phyloP scores from a whole-genome alignment of 2,797 vertebrate genomes.

The Notolabrus celidotus region DNA sequence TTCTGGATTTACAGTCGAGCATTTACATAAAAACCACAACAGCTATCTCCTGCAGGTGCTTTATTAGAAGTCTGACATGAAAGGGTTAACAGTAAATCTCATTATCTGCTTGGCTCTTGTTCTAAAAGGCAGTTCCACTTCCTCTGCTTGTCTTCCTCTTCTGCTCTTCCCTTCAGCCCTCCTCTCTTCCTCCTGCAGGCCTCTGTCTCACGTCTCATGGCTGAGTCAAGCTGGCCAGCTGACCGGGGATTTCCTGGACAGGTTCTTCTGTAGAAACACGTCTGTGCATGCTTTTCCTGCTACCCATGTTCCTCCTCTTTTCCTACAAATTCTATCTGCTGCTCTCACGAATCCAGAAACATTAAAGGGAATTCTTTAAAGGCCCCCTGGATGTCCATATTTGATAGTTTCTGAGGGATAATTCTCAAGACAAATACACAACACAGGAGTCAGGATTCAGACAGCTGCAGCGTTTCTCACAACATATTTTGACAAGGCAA shows the following conservation, averaged over 20 bases:
- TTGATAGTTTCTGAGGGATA: neutral
- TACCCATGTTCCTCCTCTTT: neutral
- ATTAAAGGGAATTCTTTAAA: neutral
- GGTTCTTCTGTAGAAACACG: conserved; percentile 40
- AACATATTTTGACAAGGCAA: conserved; percentile 1
- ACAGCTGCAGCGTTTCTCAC: conserved; percentile 2
- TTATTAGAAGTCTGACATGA: too few species aligned
- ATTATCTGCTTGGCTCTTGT: conserved; percentile 6
- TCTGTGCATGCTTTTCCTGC: neutral
- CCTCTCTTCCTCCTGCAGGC: conserved; percentile 43
- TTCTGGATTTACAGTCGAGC: neutral
- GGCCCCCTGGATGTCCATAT: neutral
- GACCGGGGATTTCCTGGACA: conserved; percentile 69
- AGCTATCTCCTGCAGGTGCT: too few species aligned
- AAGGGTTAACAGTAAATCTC: neutral
- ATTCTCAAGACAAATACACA: neutral
- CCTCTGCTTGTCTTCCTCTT: conserved; percentile 67
- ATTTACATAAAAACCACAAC: neutral
- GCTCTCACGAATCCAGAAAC: neutral
- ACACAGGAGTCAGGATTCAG: neutral
- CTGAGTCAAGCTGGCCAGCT: conserved; percentile 67
- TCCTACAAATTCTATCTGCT: neutral
- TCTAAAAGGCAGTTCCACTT: conserved; percentile 61
- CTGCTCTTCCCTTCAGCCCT: conserved; percentile 41
- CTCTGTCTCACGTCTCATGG: neutral